Evolutionary conservation across 2,797 vertebrate species (phyloP), one percentile per base, ranked within the genome.

Genomic region (Lerista edwardsae): DNA sequence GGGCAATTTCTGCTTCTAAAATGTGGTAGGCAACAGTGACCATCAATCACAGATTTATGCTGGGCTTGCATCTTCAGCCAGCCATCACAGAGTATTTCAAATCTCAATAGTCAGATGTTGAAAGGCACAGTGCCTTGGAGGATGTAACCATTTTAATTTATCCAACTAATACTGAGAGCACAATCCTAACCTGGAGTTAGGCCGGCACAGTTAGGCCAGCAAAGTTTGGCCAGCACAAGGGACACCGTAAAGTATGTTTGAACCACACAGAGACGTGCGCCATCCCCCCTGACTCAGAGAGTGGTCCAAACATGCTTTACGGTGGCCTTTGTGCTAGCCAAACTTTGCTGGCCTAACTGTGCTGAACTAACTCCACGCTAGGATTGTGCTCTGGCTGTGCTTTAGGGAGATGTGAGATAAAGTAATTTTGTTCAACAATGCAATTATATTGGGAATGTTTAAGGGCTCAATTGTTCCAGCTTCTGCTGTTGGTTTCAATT

Each of bases 61-160:
- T 4, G 27, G 27, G 39, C 83, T 80, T 82, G 55, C 23, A 87
- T 27, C 29, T 81, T 84, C 0, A 0, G 14, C 44, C 62, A 17
- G 25, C 27, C 71, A 27, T 67, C 80, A 65, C 0, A 0, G n/a
- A 51, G 68, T 47, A 79, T 57, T 84, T 74, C 39, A 65, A 57
- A 82, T 64, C 84, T 34, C 14, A 65, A 72, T 27, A 74, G 39
- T 44, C 64, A 74, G 51, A 8, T 79, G 51, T 55, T 88, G 23
- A 79, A 76, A n/a, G 41, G 39, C 19, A 31, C 29, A 73, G 59
- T 1, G 25, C 68, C 34, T 79, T 69, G 75, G 85, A 69, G 62
- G 80, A 61, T 15, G 17, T n/a, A 74, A 41, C 57, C 75, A n/a
- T 36, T 74, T 84, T 74, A 68, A 75, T 85, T 57, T 75, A 82